Evolutionary conservation across 2,797 vertebrate genomes (phyloP).

Genomic region (Pagetopsis macropterus): DNA sequence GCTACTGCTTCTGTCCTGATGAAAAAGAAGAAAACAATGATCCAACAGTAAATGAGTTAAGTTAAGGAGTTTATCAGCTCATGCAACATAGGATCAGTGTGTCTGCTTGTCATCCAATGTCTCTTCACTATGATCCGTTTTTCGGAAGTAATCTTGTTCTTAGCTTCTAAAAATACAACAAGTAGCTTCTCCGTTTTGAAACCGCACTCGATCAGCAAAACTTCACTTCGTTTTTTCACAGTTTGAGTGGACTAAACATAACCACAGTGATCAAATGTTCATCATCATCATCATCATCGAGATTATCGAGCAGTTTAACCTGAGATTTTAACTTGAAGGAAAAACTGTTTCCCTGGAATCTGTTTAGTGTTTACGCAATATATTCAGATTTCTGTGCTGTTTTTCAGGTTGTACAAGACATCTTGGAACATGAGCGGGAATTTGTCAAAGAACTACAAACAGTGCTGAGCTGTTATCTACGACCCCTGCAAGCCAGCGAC

Average conservation of each 20-base stretch:
- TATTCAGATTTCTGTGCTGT: conserved; percentile 14
- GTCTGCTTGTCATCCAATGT: not conserved
- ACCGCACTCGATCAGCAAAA: not conserved
- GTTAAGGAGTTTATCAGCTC: no score
- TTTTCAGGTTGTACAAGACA: conserved; percentile 94
- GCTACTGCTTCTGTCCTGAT: not conserved
- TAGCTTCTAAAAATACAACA: not conserved
- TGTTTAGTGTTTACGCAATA: not conserved
- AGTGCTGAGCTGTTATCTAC: conserved; percentile 91
- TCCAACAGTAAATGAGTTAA: not conserved
- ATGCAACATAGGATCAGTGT: not conserved
- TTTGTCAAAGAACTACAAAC: conserved; percentile 95
- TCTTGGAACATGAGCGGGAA: conserved; percentile 95
- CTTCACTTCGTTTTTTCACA: not conserved
- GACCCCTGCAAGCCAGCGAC: conserved; percentile 92
- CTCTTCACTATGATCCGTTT: not conserved
- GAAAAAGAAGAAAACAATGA: not conserved
- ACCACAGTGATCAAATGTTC: not conserved
- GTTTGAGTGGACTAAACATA: not conserved
- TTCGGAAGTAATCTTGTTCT: not conserved
- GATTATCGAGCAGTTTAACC: not conserved
- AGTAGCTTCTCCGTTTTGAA: not conserved
- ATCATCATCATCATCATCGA: not conserved
- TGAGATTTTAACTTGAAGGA: not conserved
- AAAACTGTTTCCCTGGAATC: not conserved